phyloP scores from a whole-genome alignment of 1,140 invertebrate species.

The Calliopsis andreniformis region DNA sequence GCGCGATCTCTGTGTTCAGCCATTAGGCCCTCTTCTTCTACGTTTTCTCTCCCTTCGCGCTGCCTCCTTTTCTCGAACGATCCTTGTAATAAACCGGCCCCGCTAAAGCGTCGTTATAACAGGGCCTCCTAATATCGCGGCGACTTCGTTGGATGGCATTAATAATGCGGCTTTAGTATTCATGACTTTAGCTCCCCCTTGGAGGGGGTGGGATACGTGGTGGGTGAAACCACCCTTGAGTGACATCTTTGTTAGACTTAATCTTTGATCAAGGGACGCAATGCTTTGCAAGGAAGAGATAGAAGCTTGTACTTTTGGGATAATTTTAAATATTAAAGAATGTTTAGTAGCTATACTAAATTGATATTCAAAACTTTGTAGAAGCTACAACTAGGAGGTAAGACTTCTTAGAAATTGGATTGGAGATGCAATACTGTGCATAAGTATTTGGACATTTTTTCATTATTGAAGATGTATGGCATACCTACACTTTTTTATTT shows the following conservation, averaged over 20 bases:
- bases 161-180: constrained; percentile 51
- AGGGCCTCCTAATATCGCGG: constrained; percentile 32
- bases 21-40: constrained; percentile 30
- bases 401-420: too few species aligned
- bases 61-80: constrained; percentile 17
- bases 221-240: neutral
- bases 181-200: constrained; percentile 19
- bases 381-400: too few species aligned
- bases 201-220: neutral
- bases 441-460: too few species aligned
- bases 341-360: too few species aligned
- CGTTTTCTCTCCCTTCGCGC: neutral
- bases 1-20: constrained; percentile 27
- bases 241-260: neutral
- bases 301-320: neutral
- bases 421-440: too few species aligned
- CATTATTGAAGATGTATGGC: too few species aligned
- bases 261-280: too few species aligned
- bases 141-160: constrained; percentile 42
- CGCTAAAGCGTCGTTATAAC: constrained; percentile 27
- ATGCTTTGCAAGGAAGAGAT: neutral
- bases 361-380: too few species aligned
- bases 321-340: too few species aligned
- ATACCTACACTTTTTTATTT: too few species aligned
- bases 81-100: constrained; percentile 37